These are phyloP conservation scores for Calameuta pallipes DNA, from an alignment of 2,888 invertebrate species.

Conservation along the genomic window DNA sequence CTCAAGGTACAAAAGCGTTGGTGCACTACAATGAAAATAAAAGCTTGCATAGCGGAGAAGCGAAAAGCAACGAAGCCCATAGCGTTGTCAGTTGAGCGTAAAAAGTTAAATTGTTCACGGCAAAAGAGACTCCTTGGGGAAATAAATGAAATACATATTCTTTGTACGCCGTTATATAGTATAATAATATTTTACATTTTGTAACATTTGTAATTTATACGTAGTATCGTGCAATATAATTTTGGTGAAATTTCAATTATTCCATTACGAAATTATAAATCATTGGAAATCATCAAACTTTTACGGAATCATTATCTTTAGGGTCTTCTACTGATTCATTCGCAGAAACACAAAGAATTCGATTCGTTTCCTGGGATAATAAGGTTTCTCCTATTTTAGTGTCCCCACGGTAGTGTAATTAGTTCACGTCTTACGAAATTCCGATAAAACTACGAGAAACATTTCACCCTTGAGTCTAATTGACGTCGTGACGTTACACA, in stretches of 20 bases:
- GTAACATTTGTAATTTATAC: neutral
- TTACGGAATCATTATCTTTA: neutral
- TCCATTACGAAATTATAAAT: neutral
- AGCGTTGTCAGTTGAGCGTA: conserved; percentile 25
- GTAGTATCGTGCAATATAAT: neutral
- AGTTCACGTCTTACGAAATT: neutral
- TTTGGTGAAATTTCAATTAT: neutral
- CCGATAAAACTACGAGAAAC: neutral
- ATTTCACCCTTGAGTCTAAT: neutral
- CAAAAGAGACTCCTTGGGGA: neutral
- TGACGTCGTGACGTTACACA: neutral
- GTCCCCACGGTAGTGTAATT: neutral
- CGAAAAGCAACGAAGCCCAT: conserved; percentile 39
- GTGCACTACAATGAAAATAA: conserved; percentile 29
- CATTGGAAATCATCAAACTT: neutral
- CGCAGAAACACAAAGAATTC: neutral
- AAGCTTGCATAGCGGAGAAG: conserved; percentile 28
- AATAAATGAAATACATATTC: conserved; percentile 28
- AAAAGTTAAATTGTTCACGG: conserved; percentile 40
- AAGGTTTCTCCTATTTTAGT: neutral
- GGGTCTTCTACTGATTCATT: neutral
- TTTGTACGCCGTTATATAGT: neutral
- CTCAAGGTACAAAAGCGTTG: conserved; percentile 46
- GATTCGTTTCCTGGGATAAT: neutral
- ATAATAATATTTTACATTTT: neutral